These are phyloP conservation scores for Hofmannophila pseudospretella DNA, from an alignment of 2,888 invertebrate species.

Conservation along the genomic window DNA sequence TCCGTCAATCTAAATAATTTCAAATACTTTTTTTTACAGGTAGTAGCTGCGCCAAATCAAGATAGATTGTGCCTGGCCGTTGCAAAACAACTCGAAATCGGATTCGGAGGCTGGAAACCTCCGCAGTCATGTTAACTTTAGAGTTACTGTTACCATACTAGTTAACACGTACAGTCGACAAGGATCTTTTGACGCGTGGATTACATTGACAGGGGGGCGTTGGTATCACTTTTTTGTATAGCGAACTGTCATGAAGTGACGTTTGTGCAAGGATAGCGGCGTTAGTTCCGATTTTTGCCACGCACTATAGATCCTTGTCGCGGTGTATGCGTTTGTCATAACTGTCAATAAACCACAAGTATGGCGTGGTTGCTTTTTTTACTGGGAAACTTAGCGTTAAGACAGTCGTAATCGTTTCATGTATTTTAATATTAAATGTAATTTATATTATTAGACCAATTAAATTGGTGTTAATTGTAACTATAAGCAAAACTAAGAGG, in stretches of 20 bases:
- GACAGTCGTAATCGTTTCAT: conserved; percentile 15
- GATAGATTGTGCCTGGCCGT: conserved; percentile 89
- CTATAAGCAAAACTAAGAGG: neutral
- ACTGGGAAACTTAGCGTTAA: conserved; percentile 22
- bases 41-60: conserved; percentile 84
- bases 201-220: no score
- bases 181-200: no score
- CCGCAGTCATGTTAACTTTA: conserved; percentile 37
- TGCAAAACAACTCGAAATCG: conserved; percentile 85
- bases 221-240: no score
- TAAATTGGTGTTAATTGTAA: conserved; percentile 17
- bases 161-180: conserved; percentile 1
- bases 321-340: conserved; percentile 1
- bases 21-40: no score
- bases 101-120: conserved; percentile 90
- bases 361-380: conserved; percentile 44
- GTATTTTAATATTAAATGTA: conserved; percentile 27
- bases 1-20: no score
- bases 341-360: conserved; percentile 37
- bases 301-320: no score
- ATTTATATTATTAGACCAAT: conserved; percentile 23
- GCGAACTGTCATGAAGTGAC: no score
- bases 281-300: no score
- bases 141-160: neutral
- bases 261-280: no score